Percentiles rank a stretch among this genome's conserved stretches.
Conservation (phyloP, 2,797 vertebrate species). For the Leptoclinus maculatus region DNA sequence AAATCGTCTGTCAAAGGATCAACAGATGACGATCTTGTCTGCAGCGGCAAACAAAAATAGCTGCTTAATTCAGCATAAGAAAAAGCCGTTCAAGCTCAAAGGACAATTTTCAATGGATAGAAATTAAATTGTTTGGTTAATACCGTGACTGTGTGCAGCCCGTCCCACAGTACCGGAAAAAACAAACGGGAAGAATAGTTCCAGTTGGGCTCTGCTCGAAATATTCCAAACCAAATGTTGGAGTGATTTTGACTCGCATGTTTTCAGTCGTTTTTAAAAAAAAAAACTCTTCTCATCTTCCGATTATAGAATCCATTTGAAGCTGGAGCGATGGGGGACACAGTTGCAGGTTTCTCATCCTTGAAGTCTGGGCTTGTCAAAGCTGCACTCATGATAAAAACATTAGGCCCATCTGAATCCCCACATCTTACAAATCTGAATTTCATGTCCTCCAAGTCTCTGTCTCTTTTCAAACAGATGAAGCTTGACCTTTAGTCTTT, state of each 20-base stretch:
- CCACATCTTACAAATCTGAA: background rate
- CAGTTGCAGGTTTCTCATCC: constrained; percentile 13
- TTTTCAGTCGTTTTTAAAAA: constrained; percentile 6
- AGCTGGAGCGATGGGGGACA: constrained; percentile 2
- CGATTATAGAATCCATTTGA: constrained; percentile 50
- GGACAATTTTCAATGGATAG: background rate
- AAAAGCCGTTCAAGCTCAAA: constrained; percentile 37
- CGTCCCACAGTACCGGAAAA: background rate
- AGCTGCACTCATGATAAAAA: constrained; percentile 29
- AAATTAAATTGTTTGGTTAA: constrained; percentile 13
- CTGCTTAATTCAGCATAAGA: constrained; percentile 26
- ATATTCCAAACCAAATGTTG: constrained; percentile 16
- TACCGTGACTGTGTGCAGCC: background rate
- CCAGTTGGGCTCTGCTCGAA: background rate
- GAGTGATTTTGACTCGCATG: constrained; percentile 4
- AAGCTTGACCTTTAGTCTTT: background rate
- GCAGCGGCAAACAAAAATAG: constrained; percentile 19
- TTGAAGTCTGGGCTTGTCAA: constrained; percentile 12
- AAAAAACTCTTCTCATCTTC: constrained; percentile 18
- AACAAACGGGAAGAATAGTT: background rate
- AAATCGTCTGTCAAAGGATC: constrained; percentile 17
- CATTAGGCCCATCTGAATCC: background rate
- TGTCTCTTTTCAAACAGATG: background rate
- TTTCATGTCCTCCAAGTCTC: background rate
- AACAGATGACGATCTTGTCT: constrained; percentile 10